Evolutionary conservation across 2,797 vertebrate genomes (phyloP), one percentile per base, ranked within the genome.

Genomic region (Lagodon rhomboides): DNA sequence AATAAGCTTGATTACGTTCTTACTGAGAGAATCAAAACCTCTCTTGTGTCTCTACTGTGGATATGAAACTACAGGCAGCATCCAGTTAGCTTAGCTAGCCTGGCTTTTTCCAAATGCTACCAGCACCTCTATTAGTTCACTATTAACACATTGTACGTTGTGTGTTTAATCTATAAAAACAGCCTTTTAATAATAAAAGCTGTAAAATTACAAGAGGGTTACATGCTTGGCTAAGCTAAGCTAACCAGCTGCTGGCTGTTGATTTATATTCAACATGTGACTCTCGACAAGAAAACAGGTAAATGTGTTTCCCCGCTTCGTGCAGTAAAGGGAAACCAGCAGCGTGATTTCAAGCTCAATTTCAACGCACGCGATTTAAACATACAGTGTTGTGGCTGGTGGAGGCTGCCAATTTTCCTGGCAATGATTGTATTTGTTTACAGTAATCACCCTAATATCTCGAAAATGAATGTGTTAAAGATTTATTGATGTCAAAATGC

Each of bases 401-500:
- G 11, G 25, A 53, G 25, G 50, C 85, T 84, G 85, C 60, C 80
- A 70, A 5, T 79, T 76, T 83, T 81, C 75, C 46, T 73, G 65
- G 56, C 77, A 62, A 60, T 64, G 73, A 76, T 73, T 64, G 65
- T 78, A 64, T 90, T 88, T 90, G 86, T 92, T 89, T 85, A 76
- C 85, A 77, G 86, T 85, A 83, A 92, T 89, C 84, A 77, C 58
- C 59, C 49, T 77, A 65, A 88, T 89, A 87, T 83, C 68, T 86
- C 82, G 61, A 77, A 77, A 85, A 80, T 79, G 68, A 86, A 83
- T 38, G 78, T 51, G 68, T 41, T 60, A 27, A 72, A 59, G 74
- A 88, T 78, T 79, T 77, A 87, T 87, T 72, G 82, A 86, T 83
- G 90, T 88, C 80, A 78, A 79, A 89, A 77, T 44, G 85, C 70